Evolutionary conservation across 2,888 invertebrate species (phyloP).

Genomic region (Leistus spinibarbis): DNA sequence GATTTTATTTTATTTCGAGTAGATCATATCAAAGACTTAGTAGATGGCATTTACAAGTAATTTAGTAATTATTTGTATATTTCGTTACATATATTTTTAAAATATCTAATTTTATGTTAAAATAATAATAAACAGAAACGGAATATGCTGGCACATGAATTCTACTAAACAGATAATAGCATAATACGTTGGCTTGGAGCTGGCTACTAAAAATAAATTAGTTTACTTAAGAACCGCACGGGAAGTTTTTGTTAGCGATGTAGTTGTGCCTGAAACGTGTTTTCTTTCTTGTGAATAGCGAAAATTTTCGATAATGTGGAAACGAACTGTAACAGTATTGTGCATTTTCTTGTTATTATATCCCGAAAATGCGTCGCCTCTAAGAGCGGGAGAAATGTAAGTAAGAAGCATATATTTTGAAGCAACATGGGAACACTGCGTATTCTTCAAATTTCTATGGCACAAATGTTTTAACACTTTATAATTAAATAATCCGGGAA

Average conservation of each 20-base stretch:
- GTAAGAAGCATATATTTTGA: not conserved
- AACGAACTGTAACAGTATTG: constrained; percentile 7
- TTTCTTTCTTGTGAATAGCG: constrained; percentile 7
- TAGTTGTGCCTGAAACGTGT: constrained; percentile 15
- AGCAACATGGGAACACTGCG: not conserved
- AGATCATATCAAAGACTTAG: not conserved
- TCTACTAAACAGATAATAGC: constrained; percentile 34
- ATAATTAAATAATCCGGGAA: not conserved
- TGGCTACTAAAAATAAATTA: constrained; percentile 37
- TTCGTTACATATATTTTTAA: not conserved
- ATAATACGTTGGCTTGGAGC: constrained; percentile 25
- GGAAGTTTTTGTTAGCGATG: constrained; percentile 19
- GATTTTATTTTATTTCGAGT: not conserved
- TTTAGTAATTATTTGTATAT: not conserved
- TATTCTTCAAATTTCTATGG: not conserved
- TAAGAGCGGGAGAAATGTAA: constrained; percentile 35
- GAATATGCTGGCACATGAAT: not conserved
- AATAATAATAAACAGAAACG: not conserved
- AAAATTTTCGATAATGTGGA: constrained; percentile 14
- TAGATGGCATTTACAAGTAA: not conserved
- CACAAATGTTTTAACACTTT: not conserved
- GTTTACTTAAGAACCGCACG: constrained; percentile 26
- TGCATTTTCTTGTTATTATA: constrained; percentile 17
- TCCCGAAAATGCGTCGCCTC: constrained; percentile 3
- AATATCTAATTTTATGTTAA: not conserved